A percentile compares a stretch with the other conserved stretches of the same genome.
These are phyloP conservation scores for Lycaena phlaeas DNA, from an alignment of 2,888 invertebrate species.

Conservation along the genomic window DNA sequence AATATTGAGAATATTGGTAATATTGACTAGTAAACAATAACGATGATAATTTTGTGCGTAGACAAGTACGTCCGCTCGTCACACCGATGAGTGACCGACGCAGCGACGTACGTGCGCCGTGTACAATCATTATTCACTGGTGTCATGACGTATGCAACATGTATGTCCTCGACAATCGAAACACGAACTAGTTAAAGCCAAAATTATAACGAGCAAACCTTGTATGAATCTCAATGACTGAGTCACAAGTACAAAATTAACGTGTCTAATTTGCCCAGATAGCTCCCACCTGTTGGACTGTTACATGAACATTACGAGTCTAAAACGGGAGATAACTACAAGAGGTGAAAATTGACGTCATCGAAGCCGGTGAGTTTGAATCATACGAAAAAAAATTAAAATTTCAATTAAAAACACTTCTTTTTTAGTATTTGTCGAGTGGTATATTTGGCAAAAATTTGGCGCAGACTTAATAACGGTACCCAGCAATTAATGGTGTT, in stretches of 20 bases:
- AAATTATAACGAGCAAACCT: constrained; percentile 15
- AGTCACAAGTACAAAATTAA: constrained; percentile 54
- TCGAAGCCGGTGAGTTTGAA: background rate
- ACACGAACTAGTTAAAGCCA: constrained; percentile 11
- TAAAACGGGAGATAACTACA: constrained; percentile 8
- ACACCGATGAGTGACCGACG: too few species aligned
- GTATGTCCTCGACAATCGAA: constrained; percentile 9
- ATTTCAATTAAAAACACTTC: too few species aligned
- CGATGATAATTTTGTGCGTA: background rate
- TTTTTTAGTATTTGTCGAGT: too few species aligned
- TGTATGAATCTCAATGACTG: constrained; percentile 26
- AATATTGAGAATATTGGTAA: too few species aligned
- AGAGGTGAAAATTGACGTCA: constrained; percentile 7
- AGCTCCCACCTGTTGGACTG: constrained; percentile 20
- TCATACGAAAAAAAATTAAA: background rate
- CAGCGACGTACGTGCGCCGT: too few species aligned
- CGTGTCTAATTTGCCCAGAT: constrained; percentile 37
- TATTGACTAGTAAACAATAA: too few species aligned
- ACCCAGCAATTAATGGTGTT: too few species aligned
- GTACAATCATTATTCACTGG: background rate
- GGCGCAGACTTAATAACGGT: too few species aligned
- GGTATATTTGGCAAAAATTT: too few species aligned
- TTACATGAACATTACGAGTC: constrained; percentile 17
- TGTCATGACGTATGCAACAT: background rate
- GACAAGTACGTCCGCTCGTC: too few species aligned